Evolutionary conservation across 2,797 vertebrate species (phyloP), one percentile per base, ranked within the genome.

Genomic region (Notamacropus eugenii): DNA sequence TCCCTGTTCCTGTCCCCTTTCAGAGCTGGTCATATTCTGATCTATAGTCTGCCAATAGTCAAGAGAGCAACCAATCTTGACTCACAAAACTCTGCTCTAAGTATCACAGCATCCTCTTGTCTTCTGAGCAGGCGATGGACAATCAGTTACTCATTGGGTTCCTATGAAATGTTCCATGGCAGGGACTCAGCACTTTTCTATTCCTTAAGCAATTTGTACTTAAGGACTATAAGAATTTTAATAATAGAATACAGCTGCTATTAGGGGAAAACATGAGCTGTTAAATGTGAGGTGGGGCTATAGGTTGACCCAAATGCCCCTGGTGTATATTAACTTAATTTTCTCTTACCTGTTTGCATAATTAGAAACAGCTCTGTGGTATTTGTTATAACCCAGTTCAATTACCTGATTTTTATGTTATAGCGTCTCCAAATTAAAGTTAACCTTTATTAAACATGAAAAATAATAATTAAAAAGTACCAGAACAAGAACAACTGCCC

Each of bases 381-480:
- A 0, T 91, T n/a, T 58, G 0, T 50, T 93, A 92, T 90, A 95
- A 34, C 34, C 92, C 28, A 14, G 40, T 94, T 92, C 91, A 95
- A 93, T 55, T 96, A 93, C 40, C 46, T 54, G 10, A 67, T 58
- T 24, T 95, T 94, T 96, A 93, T 96, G 19, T 40, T 55, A 5
- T 19, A 91, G 3, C 13, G 11, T 92, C 92, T 97, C 62, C n/a
- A 92, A 93, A 54, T 93, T 92, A 96, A 55, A 94, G 29, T 29
- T 55, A 93, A 90, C 59, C 0, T 74, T 97, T n/a, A 92, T 96
- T 90, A 95, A 91, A 90, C 28, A 94, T 16, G 13, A 94, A 94
- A 97, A 87, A 56, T 55, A 92, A 87, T 87, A 10, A 87, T 12
- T 87, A 87, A 87, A 87, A 87, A 27, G 74, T 10, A 27, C 74